These are phyloP conservation scores for Hypsopygia costalis DNA, from an alignment of 2,888 invertebrate genomes.

Conservation along the genomic window DNA sequence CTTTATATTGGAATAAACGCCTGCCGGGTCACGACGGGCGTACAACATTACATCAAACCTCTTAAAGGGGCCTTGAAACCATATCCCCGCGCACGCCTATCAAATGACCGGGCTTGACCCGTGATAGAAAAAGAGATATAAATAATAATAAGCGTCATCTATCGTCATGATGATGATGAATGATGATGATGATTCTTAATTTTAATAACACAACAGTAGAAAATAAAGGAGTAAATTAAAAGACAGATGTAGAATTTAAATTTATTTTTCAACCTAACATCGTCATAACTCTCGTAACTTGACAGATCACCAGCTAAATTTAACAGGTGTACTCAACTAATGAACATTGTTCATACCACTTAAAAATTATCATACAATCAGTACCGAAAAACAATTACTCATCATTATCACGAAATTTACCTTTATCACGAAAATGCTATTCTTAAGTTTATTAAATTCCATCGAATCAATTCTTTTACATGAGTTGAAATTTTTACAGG, in stretches of 20 bases:
- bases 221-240: conserved; percentile 35
- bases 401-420: conserved; percentile 76
- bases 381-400: conserved; percentile 74
- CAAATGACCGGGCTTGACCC: too few relatives aligned
- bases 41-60: too few relatives aligned
- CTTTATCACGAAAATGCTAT: conserved; percentile 78
- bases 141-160: too few relatives aligned
- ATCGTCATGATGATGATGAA: too few relatives aligned
- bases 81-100: too few relatives aligned
- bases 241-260: conserved; percentile 55
- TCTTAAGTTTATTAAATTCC: conserved; percentile 74
- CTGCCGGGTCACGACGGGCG: too few relatives aligned
- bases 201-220: too few relatives aligned
- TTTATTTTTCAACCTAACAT: conserved; percentile 80
- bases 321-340: conserved; percentile 75
- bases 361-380: conserved; percentile 73
- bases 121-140: too few relatives aligned
- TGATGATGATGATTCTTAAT: too few relatives aligned
- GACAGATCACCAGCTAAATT: conserved; percentile 73
- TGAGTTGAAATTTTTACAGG: conserved; percentile 35
- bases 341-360: conserved; percentile 78
- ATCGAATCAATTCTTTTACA: conserved; percentile 62
- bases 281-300: conserved; percentile 72
- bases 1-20: too few relatives aligned
- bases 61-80: too few relatives aligned